Conservation (phyloP, 53 echinoderm and acorn worm genomes). For the Zoroaster sp. region DNA sequence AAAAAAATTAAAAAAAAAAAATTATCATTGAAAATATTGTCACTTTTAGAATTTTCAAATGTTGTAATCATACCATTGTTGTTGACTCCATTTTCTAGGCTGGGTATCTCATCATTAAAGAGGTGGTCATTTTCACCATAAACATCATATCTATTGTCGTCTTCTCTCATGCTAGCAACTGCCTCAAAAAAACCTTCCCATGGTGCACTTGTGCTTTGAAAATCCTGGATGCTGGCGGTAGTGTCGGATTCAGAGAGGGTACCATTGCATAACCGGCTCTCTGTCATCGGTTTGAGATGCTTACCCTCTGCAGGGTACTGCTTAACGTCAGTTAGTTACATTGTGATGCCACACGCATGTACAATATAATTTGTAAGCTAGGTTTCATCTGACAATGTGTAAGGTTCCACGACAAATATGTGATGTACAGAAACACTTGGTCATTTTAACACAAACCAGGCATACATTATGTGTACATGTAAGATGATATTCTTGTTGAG, state of each 20-base stretch:
- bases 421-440: too few species aligned
- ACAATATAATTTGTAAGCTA: too few species aligned
- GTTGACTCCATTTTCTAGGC: background rate
- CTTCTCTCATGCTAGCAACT: background rate
- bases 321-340: background rate
- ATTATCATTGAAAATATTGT: too few species aligned
- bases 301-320: constrained; percentile 10
- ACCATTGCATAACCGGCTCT: constrained; percentile 9
- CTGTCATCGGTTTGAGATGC: constrained; percentile 27
- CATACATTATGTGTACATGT: too few species aligned
- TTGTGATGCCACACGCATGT: background rate
- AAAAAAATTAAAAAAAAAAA: too few species aligned
- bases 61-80: too few species aligned
- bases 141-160: too few species aligned
- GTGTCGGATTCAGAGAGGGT: background rate
- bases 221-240: background rate
- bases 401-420: too few species aligned
- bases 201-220: background rate
- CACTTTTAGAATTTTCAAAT: too few species aligned
- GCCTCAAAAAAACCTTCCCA: constrained; percentile 17
- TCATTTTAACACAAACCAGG: too few species aligned
- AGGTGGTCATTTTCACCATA: background rate
- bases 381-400: too few species aligned
- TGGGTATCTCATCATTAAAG: background rate
- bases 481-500: too few species aligned